A percentile compares a stretch with the other conserved stretches of the same genome.
Evolutionary conservation across 2,113 vertebrate species (phyloP).

Genomic region (Anolis sagrei): DNA sequence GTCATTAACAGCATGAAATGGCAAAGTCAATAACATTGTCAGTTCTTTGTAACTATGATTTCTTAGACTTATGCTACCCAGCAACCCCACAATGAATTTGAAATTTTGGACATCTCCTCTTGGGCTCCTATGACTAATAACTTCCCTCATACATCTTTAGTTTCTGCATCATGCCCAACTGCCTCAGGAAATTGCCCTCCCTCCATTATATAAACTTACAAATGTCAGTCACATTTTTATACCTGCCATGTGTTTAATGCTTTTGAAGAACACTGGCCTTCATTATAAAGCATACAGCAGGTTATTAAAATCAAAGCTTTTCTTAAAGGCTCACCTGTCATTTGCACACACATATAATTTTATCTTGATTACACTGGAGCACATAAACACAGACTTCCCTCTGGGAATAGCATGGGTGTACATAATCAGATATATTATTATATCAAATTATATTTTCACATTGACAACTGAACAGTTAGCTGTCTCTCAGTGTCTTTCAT

Average conservation of each 20-base stretch:
- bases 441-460: neutral
- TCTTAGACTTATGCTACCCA: neutral
- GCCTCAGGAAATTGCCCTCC: neutral
- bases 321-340: neutral
- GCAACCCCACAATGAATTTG: neutral
- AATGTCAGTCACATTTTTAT: neutral
- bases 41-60: neutral
- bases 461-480: neutral
- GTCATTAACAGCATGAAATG: neutral
- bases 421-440: conserved; percentile 25
- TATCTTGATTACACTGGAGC: conserved; percentile 29
- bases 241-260: neutral
- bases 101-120: neutral
- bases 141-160: neutral
- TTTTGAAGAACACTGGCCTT: neutral
- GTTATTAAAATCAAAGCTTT: conserved; percentile 33
- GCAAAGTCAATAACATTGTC: neutral
- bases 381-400: conserved; percentile 25
- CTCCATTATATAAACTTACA: neutral
- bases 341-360: conserved; percentile 25
- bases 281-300: neutral
- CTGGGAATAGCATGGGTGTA: conserved; percentile 3
- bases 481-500: conserved; percentile 26
- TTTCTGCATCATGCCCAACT: neutral
- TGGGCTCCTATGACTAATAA: neutral